A percentile compares a stretch with the other conserved stretches of the same genome.
These are phyloP conservation scores for Hylomyscus alleni DNA, from an alignment of 2,797 vertebrate genomes.

Conservation along the genomic window DNA sequence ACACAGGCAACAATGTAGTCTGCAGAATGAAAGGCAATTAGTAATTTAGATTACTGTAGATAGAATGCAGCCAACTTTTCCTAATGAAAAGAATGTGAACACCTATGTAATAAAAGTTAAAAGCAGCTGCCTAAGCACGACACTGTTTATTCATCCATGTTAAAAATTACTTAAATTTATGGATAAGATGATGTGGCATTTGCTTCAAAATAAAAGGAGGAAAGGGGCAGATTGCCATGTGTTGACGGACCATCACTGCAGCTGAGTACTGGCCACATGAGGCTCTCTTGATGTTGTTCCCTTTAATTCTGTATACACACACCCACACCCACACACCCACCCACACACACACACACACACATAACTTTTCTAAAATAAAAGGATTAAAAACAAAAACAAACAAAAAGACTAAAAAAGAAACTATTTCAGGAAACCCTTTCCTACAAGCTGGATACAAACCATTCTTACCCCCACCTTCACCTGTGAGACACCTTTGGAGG, in stretches of 20 bases:
- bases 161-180: constrained; percentile 18
- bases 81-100: constrained; percentile 5
- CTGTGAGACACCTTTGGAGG: neutral
- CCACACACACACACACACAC: no score
- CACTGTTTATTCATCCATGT: neutral
- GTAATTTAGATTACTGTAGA: neutral
- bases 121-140: neutral
- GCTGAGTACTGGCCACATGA: neutral
- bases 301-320: neutral
- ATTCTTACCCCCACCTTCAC: neutral
- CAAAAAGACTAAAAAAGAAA: neutral
- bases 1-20: neutral
- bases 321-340: no score
- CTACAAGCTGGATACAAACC: neutral
- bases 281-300: neutral
- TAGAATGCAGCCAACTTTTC: neutral
- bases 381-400: neutral
- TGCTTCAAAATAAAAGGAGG: neutral
- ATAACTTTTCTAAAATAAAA: constrained; percentile 33
- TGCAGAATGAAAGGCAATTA: constrained; percentile 18
- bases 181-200: neutral
- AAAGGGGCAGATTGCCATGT: neutral
- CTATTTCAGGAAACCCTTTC: constrained; percentile 1
- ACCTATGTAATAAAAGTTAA: neutral
- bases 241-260: neutral